Evolutionary conservation across 2,797 vertebrate genomes (phyloP).

Genomic region (Gallinago solitaria): DNA sequence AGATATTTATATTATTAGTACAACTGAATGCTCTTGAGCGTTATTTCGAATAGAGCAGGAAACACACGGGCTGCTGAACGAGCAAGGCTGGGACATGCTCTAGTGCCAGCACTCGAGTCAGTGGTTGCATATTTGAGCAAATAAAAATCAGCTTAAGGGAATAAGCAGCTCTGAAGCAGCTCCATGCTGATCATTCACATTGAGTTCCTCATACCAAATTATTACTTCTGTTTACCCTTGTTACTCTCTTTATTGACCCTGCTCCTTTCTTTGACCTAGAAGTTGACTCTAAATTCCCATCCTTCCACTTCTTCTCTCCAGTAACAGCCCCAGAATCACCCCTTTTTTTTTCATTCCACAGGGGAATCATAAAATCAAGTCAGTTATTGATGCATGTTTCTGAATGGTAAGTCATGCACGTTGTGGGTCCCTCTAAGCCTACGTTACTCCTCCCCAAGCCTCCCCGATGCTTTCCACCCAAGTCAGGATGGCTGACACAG

Average conservation of each 20-base stretch:
- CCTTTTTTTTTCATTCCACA: background rate
- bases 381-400: background rate
- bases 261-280: background rate
- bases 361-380: background rate
- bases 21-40: background rate
- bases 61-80: background rate
- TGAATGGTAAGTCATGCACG: background rate
- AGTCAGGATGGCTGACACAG: background rate
- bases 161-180: background rate
- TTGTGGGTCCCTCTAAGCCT: background rate
- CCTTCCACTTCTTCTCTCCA: background rate
- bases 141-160: background rate
- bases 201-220: rapidly evolving
- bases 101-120: background rate
- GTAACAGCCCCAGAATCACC: background rate
- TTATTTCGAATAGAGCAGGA: conserved; percentile 4
- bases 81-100: background rate
- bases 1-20: conserved; percentile 30
- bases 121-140: background rate
- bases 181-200: background rate
- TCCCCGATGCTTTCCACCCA: background rate
- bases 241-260: background rate
- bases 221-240: background rate
- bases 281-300: background rate
- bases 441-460: background rate